phyloP scores from a whole-genome alignment of 2,888 invertebrate species.

The Pocota personata region DNA sequence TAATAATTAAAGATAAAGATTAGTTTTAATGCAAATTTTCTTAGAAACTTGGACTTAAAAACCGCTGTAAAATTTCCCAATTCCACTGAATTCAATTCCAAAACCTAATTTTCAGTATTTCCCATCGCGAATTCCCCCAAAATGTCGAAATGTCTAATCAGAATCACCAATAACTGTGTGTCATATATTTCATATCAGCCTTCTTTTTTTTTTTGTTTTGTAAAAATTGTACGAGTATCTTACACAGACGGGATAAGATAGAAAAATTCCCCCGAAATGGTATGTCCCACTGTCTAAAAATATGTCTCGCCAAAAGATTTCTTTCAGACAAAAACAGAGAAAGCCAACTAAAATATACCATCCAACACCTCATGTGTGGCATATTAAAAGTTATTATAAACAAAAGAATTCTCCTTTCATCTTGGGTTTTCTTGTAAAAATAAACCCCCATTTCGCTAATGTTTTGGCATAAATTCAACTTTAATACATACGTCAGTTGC shows the following conservation, averaged over 20 bases:
- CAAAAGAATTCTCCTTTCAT: conserved; percentile 31
- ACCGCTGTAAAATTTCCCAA: neutral
- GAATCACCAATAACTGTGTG: neutral
- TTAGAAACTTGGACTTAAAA: neutral
- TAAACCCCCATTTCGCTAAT: conserved; percentile 22
- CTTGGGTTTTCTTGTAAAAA: conserved; percentile 23
- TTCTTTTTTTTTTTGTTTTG: neutral
- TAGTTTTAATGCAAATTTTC: neutral
- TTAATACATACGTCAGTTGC: conserved; percentile 5
- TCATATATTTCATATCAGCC: neutral
- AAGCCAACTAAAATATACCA: conserved; percentile 11
- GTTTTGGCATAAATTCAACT: conserved; percentile 39
- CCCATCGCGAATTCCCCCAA: neutral
- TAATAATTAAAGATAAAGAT: neutral
- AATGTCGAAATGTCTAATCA: neutral
- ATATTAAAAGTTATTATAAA: conserved; percentile 24
- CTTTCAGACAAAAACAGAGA: conserved; percentile 23
- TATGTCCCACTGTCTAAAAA: conserved; percentile 52
- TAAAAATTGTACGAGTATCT: neutral
- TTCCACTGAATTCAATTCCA: neutral
- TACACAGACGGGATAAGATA: conserved; percentile 7
- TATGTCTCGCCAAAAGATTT: conserved; percentile 54
- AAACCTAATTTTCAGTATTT: neutral
- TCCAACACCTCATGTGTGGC: conserved; percentile 4
- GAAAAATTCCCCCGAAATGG: neutral